Conservation (phyloP, 2,797 vertebrate genomes). For the Acrocephalus scirpaceus region DNA sequence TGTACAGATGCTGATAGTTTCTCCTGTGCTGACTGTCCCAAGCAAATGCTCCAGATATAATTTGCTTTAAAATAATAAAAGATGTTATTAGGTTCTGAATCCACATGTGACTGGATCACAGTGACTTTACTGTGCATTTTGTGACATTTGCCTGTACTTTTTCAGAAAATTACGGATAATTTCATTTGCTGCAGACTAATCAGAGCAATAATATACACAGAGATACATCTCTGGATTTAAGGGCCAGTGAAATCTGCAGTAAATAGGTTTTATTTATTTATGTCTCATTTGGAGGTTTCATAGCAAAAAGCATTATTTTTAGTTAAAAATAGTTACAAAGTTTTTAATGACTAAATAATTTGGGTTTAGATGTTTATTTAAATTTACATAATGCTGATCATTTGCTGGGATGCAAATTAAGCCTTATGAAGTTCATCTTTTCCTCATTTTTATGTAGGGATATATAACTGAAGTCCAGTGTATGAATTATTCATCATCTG, state of each 20-base stretch:
- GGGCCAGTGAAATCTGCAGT: not conserved
- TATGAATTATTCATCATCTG: not conserved
- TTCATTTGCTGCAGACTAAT: constrained; percentile 25
- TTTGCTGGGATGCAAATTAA: not conserved
- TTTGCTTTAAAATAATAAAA: not conserved
- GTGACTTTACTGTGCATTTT: not conserved
- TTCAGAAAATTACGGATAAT: not conserved
- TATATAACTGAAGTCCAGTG: not conserved
- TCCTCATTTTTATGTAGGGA: not conserved
- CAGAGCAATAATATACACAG: not conserved
- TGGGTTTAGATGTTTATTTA: not conserved
- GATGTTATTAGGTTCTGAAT: not conserved
- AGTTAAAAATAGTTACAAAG: not conserved
- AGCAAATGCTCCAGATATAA: not conserved
- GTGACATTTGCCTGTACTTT: not conserved
- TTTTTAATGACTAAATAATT: not conserved
- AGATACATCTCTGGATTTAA: not conserved
- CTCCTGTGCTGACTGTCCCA: not conserved
- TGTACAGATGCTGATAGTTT: not conserved
- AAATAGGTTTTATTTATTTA: not conserved
- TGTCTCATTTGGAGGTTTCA: not conserved
- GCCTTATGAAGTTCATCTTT: not conserved
- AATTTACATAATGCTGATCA: not conserved
- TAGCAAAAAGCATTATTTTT: not conserved
- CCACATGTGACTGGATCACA: not conserved